Base-by-base conservation (phyloP, 2,888 invertebrate genomes). In the Autographa gamma region DNA sequence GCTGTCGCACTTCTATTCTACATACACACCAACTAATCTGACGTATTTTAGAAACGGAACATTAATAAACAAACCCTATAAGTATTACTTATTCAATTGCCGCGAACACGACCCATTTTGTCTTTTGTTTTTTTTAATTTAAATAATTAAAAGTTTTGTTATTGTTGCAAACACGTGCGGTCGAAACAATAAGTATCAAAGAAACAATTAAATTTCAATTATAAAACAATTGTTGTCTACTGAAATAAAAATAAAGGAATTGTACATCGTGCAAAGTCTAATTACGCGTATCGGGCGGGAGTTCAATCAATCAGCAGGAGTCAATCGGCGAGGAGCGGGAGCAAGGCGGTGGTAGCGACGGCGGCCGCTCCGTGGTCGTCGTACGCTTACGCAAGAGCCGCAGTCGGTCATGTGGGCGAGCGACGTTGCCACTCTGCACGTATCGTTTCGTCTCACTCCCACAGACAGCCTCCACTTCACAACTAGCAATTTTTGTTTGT, bases 311-410 rank as follows among this genome's bases (percentile, higher is more conserved):
- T 89, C 86, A 84, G 80, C 77, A 85, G 84, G 81, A 85, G 84
- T 85, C 81, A 86, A 86, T 85, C 83, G 77, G 71, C 78, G 81
- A 85, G 84, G 80, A 88, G 84, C 84, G 83, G 85, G 86, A 89
- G 84, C 85, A 74, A 82, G 82, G 79, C 86, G 81, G 80, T 85
- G 85, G 77, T 79, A 67, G 77, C 18, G 70, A 79, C 73, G 86
- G 75, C 79, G 72, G 80, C 86, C 88, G 88, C 88, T 84, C 85
- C 86, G 93, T 92, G 90, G 91, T 92, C 89, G 91, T 90, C 91
- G 92, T 89, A 92, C 90, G 91, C 93, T 95, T 95, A 95, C 95
- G 95, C 94, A 95, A 95, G 94, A 93, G 89, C 91, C 92, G 92
- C 91, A 91, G 89, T 90, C 89, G 87, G 91, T 95, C 94, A 95